phyloP scores from a whole-genome alignment of 2,113 vertebrate genomes.

The Zosterops pallidus region DNA sequence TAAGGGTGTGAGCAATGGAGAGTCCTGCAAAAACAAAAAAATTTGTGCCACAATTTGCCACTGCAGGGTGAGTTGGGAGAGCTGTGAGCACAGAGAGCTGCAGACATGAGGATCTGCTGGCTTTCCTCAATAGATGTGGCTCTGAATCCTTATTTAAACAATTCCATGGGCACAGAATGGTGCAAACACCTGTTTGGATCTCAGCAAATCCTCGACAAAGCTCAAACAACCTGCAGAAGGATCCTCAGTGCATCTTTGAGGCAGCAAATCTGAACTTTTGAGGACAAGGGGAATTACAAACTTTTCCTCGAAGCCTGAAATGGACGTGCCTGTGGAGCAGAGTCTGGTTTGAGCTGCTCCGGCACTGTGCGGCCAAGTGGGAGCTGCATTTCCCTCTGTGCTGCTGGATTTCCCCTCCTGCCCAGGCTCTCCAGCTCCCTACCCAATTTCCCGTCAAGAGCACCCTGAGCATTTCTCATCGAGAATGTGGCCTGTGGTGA shows the following conservation, averaged over 20 bases:
- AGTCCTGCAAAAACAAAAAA: background rate
- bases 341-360: background rate
- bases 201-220: background rate
- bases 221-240: background rate
- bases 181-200: background rate
- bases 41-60: background rate
- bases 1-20: background rate
- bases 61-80: background rate
- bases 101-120: background rate
- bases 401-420: conserved; percentile 41
- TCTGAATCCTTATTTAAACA: background rate
- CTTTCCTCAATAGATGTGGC: accelerated
- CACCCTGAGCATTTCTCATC: background rate
- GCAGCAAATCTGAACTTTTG: background rate
- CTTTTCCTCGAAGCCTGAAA: background rate
- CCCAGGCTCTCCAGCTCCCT: background rate
- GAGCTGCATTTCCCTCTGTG: background rate
- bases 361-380: background rate
- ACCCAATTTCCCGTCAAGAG: conserved; percentile 58
- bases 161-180: accelerated
- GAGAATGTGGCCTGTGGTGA: conserved; percentile 15
- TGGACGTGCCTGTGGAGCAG: background rate
- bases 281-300: background rate
- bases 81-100: background rate
- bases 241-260: background rate